phyloP scores from a whole-genome alignment of 2,113 vertebrate genomes.

The Anarrhichthys ocellatus region DNA sequence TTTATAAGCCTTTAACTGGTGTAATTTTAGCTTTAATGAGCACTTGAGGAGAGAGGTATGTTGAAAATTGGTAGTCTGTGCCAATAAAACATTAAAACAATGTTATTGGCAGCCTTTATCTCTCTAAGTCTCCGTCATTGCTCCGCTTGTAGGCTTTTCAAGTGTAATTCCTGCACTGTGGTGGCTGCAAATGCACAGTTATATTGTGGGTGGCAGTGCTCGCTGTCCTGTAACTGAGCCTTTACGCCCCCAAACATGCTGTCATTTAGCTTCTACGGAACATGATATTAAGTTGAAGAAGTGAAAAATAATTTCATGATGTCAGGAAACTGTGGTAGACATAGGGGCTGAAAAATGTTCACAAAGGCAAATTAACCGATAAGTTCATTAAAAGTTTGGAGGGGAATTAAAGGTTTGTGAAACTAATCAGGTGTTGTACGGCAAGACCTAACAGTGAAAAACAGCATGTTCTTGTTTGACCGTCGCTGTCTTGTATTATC shows the following conservation, averaged over 20 bases:
- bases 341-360: not conserved
- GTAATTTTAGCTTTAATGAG: slow-evolving; percentile 81
- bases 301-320: not conserved
- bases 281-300: not conserved
- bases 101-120: slow-evolving; percentile 61
- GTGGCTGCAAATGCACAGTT: slow-evolving; percentile 22
- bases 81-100: slow-evolving; percentile 77
- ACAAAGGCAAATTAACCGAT: not conserved
- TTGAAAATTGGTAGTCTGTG: slow-evolving; percentile 72
- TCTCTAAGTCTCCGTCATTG: slow-evolving; percentile 56
- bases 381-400: not conserved
- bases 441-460: slow-evolving; percentile 5
- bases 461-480: not conserved
- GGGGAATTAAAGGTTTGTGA: not conserved
- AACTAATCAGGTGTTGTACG: not conserved
- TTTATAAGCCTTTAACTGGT: slow-evolving; percentile 80
- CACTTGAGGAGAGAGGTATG: slow-evolving; percentile 75
- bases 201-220: slow-evolving; percentile 20
- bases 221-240: slow-evolving; percentile 17
- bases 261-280: slow-evolving; percentile 9
- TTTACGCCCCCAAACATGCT: slow-evolving; percentile 17
- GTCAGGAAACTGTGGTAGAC: not conserved
- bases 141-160: slow-evolving; percentile 49
- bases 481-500: not conserved
- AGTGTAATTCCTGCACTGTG: slow-evolving; percentile 41